Percentiles rank a stretch among this genome's conserved stretches.
Evolutionary conservation across 1,140 invertebrate genomes (phyloP).

Genomic region (Euglossa dilemma): DNA sequence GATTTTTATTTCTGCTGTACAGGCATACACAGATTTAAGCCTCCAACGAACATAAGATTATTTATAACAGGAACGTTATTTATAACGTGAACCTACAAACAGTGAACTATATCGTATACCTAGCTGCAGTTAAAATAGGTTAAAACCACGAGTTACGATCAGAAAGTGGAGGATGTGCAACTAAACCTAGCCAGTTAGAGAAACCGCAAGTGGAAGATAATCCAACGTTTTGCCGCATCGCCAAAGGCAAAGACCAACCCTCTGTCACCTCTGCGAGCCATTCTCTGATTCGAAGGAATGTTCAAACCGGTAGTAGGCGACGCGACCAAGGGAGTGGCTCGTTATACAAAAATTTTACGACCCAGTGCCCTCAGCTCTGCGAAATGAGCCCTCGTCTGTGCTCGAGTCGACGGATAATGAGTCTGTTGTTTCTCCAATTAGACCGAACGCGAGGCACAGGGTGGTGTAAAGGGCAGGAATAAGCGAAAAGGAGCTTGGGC

Average conservation of each 20-base stretch:
- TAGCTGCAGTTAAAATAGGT: too few relatives aligned
- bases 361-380: conserved; percentile 61
- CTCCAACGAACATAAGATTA: too few relatives aligned
- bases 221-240: not conserved
- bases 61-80: too few relatives aligned
- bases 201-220: not conserved
- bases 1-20: too few relatives aligned
- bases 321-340: conserved; percentile 64
- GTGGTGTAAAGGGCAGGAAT: conserved; percentile 5
- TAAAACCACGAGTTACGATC: too few relatives aligned
- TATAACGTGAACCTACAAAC: too few relatives aligned
- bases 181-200: not conserved
- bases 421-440: conserved; percentile 76
- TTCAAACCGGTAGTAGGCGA: not conserved
- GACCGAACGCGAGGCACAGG: conserved; percentile 30
- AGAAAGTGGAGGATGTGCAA: not conserved
- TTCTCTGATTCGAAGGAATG: conserved; percentile 14
- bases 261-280: not conserved
- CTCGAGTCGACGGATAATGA: conserved; percentile 70
- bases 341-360: conserved; percentile 74
- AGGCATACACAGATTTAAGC: too few relatives aligned
- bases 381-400: conserved; percentile 70
- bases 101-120: too few relatives aligned
- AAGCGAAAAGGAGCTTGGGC: conserved; percentile 44
- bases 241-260: not conserved